Percentiles rank a stretch among this genome's conserved stretches.
Evolutionary conservation across 2,113 vertebrate genomes (phyloP).

Genomic region (Ovibos moschatus): DNA sequence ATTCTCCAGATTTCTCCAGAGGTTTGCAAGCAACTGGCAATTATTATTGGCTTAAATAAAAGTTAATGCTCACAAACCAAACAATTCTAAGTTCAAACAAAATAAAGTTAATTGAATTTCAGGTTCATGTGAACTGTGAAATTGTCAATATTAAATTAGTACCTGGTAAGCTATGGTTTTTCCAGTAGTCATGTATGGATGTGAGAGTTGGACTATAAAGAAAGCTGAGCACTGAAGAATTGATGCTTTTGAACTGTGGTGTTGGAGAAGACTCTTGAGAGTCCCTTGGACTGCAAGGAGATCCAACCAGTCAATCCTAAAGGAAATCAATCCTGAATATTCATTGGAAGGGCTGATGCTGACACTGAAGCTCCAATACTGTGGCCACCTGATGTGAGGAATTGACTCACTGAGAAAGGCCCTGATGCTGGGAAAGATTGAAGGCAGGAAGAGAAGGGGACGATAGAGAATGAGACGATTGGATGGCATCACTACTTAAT

Average conservation of each 20-base stretch:
- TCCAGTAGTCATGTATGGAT: not conserved
- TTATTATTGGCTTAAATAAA: not conserved
- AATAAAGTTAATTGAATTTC: not conserved
- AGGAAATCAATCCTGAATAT: not conserved
- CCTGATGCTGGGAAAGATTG: not conserved
- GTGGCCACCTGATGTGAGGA: not conserved
- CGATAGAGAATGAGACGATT: not conserved
- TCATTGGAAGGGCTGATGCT: not conserved
- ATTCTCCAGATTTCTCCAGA: not conserved
- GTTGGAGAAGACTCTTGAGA: not conserved
- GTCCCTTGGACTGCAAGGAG: not conserved
- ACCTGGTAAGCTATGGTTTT: not conserved
- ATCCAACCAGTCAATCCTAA: not conserved
- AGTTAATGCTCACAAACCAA: not conserved
- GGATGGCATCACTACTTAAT: not conserved
- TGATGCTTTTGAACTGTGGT: not conserved
- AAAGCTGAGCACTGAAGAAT: fast-evolving
- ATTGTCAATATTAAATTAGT: not conserved
- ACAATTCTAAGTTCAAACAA: not conserved
- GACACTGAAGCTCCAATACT: not conserved
- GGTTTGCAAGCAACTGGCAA: not conserved
- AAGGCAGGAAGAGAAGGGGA: not conserved
- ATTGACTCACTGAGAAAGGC: not conserved
- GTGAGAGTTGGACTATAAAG: not conserved
- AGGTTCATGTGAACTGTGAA: not conserved